Percentiles rank a stretch among this genome's conserved stretches.
phyloP scores from a whole-genome alignment of 1,140 invertebrate genomes.

The Trialeurodes vaporariorum region DNA sequence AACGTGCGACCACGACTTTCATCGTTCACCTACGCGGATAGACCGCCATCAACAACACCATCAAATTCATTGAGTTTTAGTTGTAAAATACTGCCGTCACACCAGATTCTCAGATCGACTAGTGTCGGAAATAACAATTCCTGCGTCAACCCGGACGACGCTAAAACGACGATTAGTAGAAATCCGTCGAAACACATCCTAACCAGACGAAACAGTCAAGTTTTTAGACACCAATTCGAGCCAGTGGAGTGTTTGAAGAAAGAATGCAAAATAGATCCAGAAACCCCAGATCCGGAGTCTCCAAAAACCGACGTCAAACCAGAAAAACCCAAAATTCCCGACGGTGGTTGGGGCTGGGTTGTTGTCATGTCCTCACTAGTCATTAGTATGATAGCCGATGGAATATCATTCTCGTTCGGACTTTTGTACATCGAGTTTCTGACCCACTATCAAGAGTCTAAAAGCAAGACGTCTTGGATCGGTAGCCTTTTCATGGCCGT shows the following conservation, averaged over 20 bases:
- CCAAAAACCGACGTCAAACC: conserved; percentile 14
- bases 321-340: conserved; percentile 45
- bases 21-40: not conserved
- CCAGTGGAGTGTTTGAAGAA: not conserved
- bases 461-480: conserved; percentile 76
- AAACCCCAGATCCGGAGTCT: not conserved
- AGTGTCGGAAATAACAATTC: not conserved
- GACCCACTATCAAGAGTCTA: conserved; percentile 67
- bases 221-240: not conserved
- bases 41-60: not conserved
- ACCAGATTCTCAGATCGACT: not conserved
- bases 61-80: not conserved
- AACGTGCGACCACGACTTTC: not conserved
- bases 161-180: no score
- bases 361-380: conserved; percentile 73
- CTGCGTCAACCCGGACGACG: not conserved
- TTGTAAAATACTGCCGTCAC: not conserved
- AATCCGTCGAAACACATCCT: not conserved
- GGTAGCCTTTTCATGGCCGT: conserved; percentile 80
- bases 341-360: conserved; percentile 76
- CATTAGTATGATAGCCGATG: conserved; percentile 86
- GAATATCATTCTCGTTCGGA: conserved; percentile 86
- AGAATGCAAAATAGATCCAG: not conserved
- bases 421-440: conserved; percentile 77
- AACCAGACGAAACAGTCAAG: not conserved